Evolutionary conservation across 2,113 vertebrate genomes (phyloP), one percentile per base, ranked within the genome.

Genomic region (Tylochromis polylepis): DNA sequence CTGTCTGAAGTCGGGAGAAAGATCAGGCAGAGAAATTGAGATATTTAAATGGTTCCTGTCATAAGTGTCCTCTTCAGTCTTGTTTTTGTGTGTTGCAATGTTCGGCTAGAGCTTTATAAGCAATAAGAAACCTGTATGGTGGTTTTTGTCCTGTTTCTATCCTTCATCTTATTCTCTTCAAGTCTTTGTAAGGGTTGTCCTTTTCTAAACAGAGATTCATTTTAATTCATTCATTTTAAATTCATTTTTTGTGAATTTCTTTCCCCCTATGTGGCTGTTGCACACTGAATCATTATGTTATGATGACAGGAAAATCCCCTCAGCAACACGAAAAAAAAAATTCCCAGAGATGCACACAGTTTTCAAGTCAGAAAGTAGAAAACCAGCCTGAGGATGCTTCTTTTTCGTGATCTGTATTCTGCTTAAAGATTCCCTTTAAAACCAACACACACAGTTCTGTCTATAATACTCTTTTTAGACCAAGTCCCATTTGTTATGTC

Each of bases 401-500:
- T 77, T 58, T 65, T 56, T 65, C 18, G n/a, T 0, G 31, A 51
- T 46, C 20, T 70, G n/a, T 22, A 29, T 15, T 53, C 36, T 46
- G 8, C 18, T 62, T 16, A 46, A 78, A 59, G 15, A 51, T 53
- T 57, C 22, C 29, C 41, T 75, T 78, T 58, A 79, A 89, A 87
- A 29, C n/a, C 70, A 88, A 87, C 53, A 83, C 70, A 53, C 60
- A 83, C 56, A 79, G 22, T 60, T 49, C 55, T 57, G 3, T 38
- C 57, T n/a, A 18, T 75, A 80, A 88, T 24, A 10, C 22, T 85
- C 46, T 83, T 86, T 91, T 88, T 85, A 84, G 84, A 87, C 38
- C 81, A 29, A 18, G 88, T 94, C 94, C 89, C 92, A 79, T 82
- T 88, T 27, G 82, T 18, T 6, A 38, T 89, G 92, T 82, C 90